Evolutionary conservation across 2,113 vertebrate species (phyloP), one percentile per base, ranked within the genome.

Genomic region (Callospermophilus lateralis): DNA sequence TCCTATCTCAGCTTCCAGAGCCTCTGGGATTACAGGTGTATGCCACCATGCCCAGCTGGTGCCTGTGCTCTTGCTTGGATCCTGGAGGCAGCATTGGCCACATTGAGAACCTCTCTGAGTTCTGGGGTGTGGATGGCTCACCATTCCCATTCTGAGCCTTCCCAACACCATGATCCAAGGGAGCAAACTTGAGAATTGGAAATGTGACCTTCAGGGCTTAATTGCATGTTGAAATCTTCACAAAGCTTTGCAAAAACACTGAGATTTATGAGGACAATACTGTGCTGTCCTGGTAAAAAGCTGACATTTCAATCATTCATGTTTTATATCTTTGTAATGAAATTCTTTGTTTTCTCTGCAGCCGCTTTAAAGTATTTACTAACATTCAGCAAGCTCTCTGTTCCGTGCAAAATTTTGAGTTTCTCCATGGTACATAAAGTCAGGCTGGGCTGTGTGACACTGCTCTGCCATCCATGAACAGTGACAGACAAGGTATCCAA

Each of bases 361-460:
- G 96, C 94, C 84, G 83, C 89, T 96, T 90, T 1, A 87, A 85
- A 90, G 92, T 37, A 80, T 97, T 98, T 90, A 96, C 96, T 97
- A 97, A 98, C 97, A 97, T 97, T 96, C 93, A 97, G 96, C 96
- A 74, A 83, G 37, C 68, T 72, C 65, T 83, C 89, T 80, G 74
- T 63, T 76, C 67, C 10, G 7, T 20, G 85, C 72, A 72, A 55
- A 88, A 85, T 30, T 68, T n/a, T 22, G 8, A 45, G 86, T 96
- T 96, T 85, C 37, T 90, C 61, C 34, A n/a, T 13, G 87, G 78
- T 74, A 76, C 6, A 7, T 65, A 39, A 0, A n/a, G 67, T 51
- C 45, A 93, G 80, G 24, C 65, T n/a, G 94, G 67, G 81, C 34
- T 32, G 7, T 53, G 88, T 24, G 48, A 79, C 30, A 30, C 34